phyloP scores from a whole-genome alignment of 1,140 invertebrate genomes.

The Cardiocondyla obscurior region DNA sequence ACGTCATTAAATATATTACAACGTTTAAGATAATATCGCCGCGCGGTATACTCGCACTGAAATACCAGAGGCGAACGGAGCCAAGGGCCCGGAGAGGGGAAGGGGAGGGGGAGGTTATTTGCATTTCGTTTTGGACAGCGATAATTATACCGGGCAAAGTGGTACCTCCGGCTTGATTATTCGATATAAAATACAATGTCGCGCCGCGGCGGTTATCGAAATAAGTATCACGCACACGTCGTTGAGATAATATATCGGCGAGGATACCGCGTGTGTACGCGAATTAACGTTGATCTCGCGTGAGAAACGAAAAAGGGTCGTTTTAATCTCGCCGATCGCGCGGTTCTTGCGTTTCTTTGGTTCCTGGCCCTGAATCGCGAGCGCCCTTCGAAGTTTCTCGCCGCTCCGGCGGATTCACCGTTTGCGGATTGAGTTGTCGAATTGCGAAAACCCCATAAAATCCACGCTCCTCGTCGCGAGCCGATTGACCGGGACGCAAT shows the following conservation, averaged over 20 bases:
- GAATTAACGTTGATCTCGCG: conserved; percentile 48
- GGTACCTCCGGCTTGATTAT: conserved; percentile 48
- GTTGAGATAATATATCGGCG: conserved; percentile 52
- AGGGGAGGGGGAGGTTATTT: conserved; percentile 35
- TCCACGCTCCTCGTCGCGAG: not conserved
- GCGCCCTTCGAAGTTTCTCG: not conserved
- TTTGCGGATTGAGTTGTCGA: not conserved
- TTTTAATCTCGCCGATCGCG: conserved; percentile 46
- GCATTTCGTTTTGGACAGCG: conserved; percentile 57
- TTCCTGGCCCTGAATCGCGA: not conserved
- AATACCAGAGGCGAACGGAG: not conserved
- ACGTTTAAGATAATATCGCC: conserved; percentile 59
- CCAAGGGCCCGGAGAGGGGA: no score
- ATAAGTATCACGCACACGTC: conserved; percentile 56
- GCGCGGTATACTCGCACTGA: conserved; percentile 9
- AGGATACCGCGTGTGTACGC: conserved; percentile 30
- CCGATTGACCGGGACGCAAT: not conserved
- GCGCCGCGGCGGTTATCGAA: conserved; percentile 42
- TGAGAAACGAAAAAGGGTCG: conserved; percentile 47
- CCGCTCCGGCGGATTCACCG: not conserved
- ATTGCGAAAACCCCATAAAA: conserved; percentile 15
- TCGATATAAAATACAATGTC: conserved; percentile 52
- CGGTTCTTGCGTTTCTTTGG: not conserved
- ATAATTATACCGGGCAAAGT: conserved; percentile 52
- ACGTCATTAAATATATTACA: conserved; percentile 58